These are phyloP conservation scores for Epistrophe grossulariae DNA, from an alignment of 2,888 invertebrate genomes.

Conservation along the genomic window DNA sequence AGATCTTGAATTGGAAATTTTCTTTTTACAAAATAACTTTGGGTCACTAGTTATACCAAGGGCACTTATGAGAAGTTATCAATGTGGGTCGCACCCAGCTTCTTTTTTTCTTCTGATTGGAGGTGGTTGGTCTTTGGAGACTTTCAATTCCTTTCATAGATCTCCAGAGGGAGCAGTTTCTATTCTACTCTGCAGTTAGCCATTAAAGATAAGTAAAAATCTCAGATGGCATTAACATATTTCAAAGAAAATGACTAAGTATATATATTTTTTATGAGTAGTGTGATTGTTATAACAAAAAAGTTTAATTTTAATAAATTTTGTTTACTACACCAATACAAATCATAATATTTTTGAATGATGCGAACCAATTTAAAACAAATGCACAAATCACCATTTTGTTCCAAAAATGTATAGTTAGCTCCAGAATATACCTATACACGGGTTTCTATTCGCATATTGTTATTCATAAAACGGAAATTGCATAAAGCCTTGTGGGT, in stretches of 20 bases:
- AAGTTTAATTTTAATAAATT: conserved; percentile 3
- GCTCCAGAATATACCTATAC: too few species aligned
- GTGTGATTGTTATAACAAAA: neutral
- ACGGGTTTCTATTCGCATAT: neutral
- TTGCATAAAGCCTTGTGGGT: neutral
- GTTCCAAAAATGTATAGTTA: conserved; percentile 2
- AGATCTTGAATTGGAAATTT: too few species aligned
- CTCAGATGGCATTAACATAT: neutral
- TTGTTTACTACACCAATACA: neutral
- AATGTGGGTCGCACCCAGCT: too few species aligned
- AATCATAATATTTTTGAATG: neutral
- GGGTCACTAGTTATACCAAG: too few species aligned
- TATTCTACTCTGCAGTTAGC: too few species aligned
- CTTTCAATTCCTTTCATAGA: too few species aligned
- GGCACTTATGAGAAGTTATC: too few species aligned
- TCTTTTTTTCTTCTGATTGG: too few species aligned
- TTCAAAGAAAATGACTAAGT: too few species aligned
- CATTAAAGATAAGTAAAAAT: neutral
- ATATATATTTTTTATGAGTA: neutral
- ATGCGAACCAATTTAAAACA: neutral
- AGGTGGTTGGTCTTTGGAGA: too few species aligned
- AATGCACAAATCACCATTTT: conserved; percentile 30
- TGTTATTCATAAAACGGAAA: conserved; percentile 13
- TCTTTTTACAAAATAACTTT: too few species aligned
- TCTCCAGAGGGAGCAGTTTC: too few species aligned